Base-by-base conservation (phyloP, 2,888 invertebrate genomes). In the Spatulosminthurus flaviceps region DNA sequence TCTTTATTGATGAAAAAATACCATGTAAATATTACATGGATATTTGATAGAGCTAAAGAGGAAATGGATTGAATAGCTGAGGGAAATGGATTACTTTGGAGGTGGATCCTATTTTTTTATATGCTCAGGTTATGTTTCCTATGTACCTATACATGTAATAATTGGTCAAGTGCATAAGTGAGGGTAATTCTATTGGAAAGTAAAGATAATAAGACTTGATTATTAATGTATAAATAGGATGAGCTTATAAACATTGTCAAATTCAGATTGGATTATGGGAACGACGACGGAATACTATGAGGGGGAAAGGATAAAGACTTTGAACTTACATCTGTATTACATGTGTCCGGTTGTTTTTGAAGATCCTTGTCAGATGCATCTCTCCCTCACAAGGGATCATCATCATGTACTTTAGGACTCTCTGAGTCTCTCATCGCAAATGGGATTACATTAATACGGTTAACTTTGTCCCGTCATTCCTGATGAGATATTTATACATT, bases 381-480 rank as follows among this genome's bases (percentile, higher is more conserved):
- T 24, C 16, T 43, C n/a, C n/a, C 51, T 72, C 51, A 72, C 72
- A 72, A 51, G 24, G 43, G 72, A 72, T 72, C 26, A 72, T 24
- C 22, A 43, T 5, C 72, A 41, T 51, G n/a, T n/a, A n/a, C n/a
- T n/a, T n/a, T n/a, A n/a, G n/a, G n/a, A n/a, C n/a, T n/a, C n/a
- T n/a, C n/a, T 19, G 26, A 34, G 26, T 72, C 29, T 42, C 22
- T n/a, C n/a, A n/a, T n/a, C n/a, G n/a, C 24, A 73, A 73, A 73
- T 73, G 60, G 73, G 73, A 73, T 73, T 73, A 73, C 73, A 28
- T 29, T 73, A 73, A 73, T 73, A 73, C 73, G 73, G 73, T 73
- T 73, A 73, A 73, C 51, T 51, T 60, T 73, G 26, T 51, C 51
- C 51, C 28, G 51, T 60, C 22, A 7, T 21, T 29, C n/a, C 41